Evolutionary conservation across 2,888 invertebrate species (phyloP).

Genomic region (Sinelater perroti): DNA sequence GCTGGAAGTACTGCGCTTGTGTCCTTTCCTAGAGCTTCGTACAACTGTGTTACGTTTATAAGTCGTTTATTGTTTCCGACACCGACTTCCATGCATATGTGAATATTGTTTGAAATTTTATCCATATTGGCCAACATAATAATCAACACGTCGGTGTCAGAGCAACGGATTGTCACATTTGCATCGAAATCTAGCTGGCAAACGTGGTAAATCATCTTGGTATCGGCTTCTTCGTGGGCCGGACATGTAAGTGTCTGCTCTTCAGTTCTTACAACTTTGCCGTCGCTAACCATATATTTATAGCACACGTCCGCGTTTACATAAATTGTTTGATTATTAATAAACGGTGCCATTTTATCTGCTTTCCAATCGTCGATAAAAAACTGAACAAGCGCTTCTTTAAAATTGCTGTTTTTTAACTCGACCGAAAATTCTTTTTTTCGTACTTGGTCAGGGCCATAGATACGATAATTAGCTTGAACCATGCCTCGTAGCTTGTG

Average conservation of each 20-base stretch:
- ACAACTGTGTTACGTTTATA: slow-evolving; percentile 42
- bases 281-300: slow-evolving; percentile 22
- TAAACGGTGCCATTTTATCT: slow-evolving; percentile 33
- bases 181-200: slow-evolving; percentile 23
- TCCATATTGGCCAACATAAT: slow-evolving; percentile 43
- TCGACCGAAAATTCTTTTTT: slow-evolving; percentile 38
- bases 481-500: slow-evolving; percentile 31
- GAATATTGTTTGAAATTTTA: slow-evolving; percentile 6
- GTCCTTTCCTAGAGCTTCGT: slow-evolving; percentile 41
- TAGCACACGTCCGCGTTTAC: slow-evolving; percentile 31
- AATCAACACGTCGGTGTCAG: slow-evolving; percentile 44
- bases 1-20: slow-evolving; percentile 45
- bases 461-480: slow-evolving; percentile 31
- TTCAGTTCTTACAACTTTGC: background rate
- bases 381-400: slow-evolving; percentile 34
- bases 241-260: background rate
- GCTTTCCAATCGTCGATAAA: slow-evolving; percentile 35
- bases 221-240: slow-evolving; percentile 19
- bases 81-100: slow-evolving; percentile 40
- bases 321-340: slow-evolving; percentile 37
- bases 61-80: slow-evolving; percentile 40
- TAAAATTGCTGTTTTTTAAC: slow-evolving; percentile 41
- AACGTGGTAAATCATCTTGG: slow-evolving; percentile 17
- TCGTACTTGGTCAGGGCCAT: slow-evolving; percentile 39
- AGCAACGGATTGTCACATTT: slow-evolving; percentile 39